Evolutionary conservation across 2,888 invertebrate species (phyloP).

Genomic region (Atethmia centrago): DNA sequence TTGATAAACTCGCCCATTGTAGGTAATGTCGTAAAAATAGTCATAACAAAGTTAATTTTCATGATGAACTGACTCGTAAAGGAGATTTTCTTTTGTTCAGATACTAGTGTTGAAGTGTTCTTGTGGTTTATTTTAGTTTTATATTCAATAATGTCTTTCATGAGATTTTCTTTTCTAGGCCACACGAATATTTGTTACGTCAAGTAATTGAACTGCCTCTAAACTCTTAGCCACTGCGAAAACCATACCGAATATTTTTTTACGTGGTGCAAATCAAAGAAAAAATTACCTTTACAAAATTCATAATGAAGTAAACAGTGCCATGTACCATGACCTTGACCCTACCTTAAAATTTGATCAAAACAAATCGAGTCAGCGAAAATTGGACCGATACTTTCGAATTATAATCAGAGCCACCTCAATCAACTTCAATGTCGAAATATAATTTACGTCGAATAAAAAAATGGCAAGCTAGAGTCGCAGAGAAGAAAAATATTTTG

Average conservation of each 20-base stretch:
- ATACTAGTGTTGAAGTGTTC: slow-evolving; percentile 25
- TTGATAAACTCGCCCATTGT: slow-evolving; percentile 59
- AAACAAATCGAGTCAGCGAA: slow-evolving; percentile 34
- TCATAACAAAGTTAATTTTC: slow-evolving; percentile 53
- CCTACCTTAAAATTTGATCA: slow-evolving; percentile 34
- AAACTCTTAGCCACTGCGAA: neutral
- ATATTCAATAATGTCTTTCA: neutral
- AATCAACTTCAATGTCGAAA: slow-evolving; percentile 51
- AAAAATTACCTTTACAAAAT: neutral
- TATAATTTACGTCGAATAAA: slow-evolving; percentile 44
- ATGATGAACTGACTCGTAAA: slow-evolving; percentile 46
- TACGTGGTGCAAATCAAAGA: neutral
- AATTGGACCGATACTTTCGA: slow-evolving; percentile 46
- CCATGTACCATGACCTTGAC: no score
- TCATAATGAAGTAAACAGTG: slow-evolving; percentile 9
- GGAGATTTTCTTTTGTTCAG: slow-evolving; percentile 41
- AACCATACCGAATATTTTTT: no score
- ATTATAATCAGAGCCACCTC: slow-evolving; percentile 55
- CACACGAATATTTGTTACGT: neutral
- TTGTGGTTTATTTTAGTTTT: slow-evolving; percentile 31
- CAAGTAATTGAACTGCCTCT: neutral
- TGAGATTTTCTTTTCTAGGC: neutral
- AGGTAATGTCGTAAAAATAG: slow-evolving; percentile 55
- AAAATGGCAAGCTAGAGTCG: slow-evolving; percentile 33
- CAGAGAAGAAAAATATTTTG: neutral